These are phyloP conservation scores for Sylvicola cinctus DNA, from an alignment of 2,888 invertebrate species.

Conservation along the genomic window DNA sequence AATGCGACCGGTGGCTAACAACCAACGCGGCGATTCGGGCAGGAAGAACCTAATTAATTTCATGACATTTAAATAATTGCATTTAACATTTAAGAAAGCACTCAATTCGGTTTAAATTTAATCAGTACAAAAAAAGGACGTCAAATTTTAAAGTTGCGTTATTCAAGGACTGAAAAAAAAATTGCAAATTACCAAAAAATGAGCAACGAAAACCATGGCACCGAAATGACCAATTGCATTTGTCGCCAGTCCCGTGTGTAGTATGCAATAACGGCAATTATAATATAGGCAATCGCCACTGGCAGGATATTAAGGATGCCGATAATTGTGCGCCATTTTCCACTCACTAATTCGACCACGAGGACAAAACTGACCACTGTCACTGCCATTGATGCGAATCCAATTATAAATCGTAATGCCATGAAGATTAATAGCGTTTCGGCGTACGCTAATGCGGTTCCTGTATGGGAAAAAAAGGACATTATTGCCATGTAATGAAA, in stretches of 20 bases:
- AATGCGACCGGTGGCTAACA: slow-evolving; percentile 44
- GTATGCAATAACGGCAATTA: slow-evolving; percentile 37
- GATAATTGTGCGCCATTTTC: slow-evolving; percentile 39
- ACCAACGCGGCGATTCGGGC: slow-evolving; percentile 62
- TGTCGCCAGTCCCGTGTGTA: slow-evolving; percentile 34
- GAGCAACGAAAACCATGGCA: slow-evolving; percentile 33
- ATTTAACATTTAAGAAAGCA: neutral
- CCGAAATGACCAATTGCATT: slow-evolving; percentile 31
- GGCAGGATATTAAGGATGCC: slow-evolving; percentile 42
- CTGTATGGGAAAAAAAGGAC: slow-evolving; percentile 11
- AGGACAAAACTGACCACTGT: slow-evolving; percentile 47
- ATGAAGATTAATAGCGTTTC: slow-evolving; percentile 37
- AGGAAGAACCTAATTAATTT: slow-evolving; percentile 37
- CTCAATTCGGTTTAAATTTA: neutral
- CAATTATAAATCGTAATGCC: slow-evolving; percentile 31
- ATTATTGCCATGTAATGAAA: too few relatives aligned
- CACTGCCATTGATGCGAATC: slow-evolving; percentile 38
- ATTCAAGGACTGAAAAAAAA: neutral
- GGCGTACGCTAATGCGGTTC: slow-evolving; percentile 32
- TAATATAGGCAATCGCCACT: slow-evolving; percentile 35
- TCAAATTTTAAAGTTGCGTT: slow-evolving; percentile 7
- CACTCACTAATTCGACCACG: slow-evolving; percentile 41
- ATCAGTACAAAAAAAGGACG: slow-evolving; percentile 4
- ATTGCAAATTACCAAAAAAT: slow-evolving; percentile 26
- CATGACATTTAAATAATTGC: neutral